Base-by-base conservation (phyloP, 2,797 vertebrate species). In the Molossus molossus region DNA sequence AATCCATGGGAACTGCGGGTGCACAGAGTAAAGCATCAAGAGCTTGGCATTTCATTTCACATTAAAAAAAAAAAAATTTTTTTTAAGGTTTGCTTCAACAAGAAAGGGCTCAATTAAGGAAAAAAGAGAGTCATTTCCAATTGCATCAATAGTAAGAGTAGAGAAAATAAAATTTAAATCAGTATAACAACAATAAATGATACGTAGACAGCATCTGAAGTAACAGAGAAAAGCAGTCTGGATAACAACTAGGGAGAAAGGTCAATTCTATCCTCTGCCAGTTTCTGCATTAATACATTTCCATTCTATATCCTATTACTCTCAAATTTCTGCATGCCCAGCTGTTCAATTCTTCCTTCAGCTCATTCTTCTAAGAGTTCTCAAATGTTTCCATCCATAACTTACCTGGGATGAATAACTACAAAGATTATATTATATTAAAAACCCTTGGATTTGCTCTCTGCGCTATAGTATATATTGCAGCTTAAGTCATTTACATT, bases 11-110 rank as follows among this genome's bases (percentile, higher is more conserved):
- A 64, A 7, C 0, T 69, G 69, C 21, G 76, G 15, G 13, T 57
- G 12, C 27, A 76, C 86, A 86, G 45, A 75, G 2, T 21, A 75
- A 67, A 75, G 62, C 7, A 67, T 7, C 27, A 76, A 86, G 23
- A 81, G 20, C 21, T 67, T 29, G 50, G 40, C 23, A 25, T 72
- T 83, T 79, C 45, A 27, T 14, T 55, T 69, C 9, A 29, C 53
- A 76, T 55, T 90, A 81, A 21, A 93, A 93, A 81, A 21, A 93
- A 93, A 90, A 73, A 53, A 53, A 1, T 18, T 62, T 81, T 17
- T 14, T 62, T 84, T 84, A 48, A 69, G 27, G 1, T 82, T 55
- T 57, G 37, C 6, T 14, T 92, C 37, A 84, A 69, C 15, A 83
- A 84, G 29, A 58, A 89, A 58, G 18, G 5, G 5, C 13, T 79